A percentile compares a stretch with the other conserved stretches of the same genome.
Evolutionary conservation across 2,113 vertebrate genomes (phyloP).

Genomic region (Columba janthina): DNA sequence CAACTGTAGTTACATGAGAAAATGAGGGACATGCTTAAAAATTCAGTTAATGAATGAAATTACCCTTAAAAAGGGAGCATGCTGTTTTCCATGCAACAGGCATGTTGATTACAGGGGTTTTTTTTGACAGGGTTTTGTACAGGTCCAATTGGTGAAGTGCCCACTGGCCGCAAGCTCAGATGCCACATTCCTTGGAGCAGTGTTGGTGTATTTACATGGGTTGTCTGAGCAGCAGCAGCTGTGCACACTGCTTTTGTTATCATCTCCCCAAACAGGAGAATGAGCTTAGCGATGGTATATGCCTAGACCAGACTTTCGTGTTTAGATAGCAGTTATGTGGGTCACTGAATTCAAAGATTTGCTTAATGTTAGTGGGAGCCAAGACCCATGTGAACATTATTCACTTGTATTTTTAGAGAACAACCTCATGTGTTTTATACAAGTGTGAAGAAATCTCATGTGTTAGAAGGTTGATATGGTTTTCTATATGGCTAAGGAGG

Average conservation of each 20-base stretch:
- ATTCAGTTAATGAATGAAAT: background rate
- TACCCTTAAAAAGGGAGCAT: background rate
- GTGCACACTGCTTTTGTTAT: background rate
- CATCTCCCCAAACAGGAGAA: background rate
- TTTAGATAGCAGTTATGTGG: background rate
- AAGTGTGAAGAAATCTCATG: background rate
- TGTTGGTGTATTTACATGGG: background rate
- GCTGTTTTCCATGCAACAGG: background rate
- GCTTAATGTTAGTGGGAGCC: too few relatives aligned
- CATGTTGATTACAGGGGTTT: background rate
- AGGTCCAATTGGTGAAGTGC: background rate
- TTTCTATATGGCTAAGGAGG: background rate
- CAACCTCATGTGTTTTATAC: background rate
- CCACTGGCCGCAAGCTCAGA: background rate
- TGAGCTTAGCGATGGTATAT: background rate
- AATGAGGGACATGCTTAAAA: background rate
- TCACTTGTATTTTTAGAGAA: background rate
- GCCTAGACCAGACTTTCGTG: background rate
- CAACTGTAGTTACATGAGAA: background rate
- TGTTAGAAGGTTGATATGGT: background rate
- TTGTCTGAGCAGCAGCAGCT: background rate
- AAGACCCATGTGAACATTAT: background rate
- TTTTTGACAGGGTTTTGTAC: background rate
- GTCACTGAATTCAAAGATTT: background rate
- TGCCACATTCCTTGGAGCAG: fast-evolving